Evolutionary conservation across 2,888 invertebrate species (phyloP), one percentile per base, ranked within the genome.

Genomic region (Lypha dubia): DNA sequence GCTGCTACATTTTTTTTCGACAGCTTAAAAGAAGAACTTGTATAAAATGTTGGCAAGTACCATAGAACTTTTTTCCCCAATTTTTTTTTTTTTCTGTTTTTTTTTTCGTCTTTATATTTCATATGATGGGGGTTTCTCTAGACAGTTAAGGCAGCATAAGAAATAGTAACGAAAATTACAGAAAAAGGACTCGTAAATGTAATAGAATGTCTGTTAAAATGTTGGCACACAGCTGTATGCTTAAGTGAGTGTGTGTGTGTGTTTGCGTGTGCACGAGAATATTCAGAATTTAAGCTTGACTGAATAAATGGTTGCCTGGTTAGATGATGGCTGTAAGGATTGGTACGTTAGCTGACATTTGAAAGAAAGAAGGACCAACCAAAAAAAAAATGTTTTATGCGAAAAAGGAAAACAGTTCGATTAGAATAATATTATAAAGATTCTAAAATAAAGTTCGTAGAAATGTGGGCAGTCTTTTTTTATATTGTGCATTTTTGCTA

Each of bases 31-130:
- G 65, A 65, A 79, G 74, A 79, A 74, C 60, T 77, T 73, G 73
- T 80, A 68, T 51, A 80, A 84, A 84, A 80, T 80, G 84, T 80
- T 84, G 84, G 76, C 84, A 84, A 79, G 76, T 75, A 60, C 68
- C 80, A 77, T 71, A 67, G 67, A 77, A 67, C 46, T 77, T 84
- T 84, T 84, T 71, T 44, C 8, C 13, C 20, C n/a, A 17, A 41
- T 79, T 46, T 17, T 11, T 38, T 49, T 74, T 75, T 32, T 15
- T 22, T 44, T 46, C 17, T 46, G 13, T 49, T 49, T 58, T 58
- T 67, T 49, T 60, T 20, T 53, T 51, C 3, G n/a, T 51, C 8
- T 58, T 58, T 62, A 13, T 49, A 17, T 24, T 75, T 67, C 56
- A 63, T 56, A 24, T 53, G 44, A 74, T 68, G 77, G 58, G 67